These are phyloP conservation scores for Cynopterus brachyotis DNA, from an alignment of 2,113 vertebrate species.

Conservation along the genomic window DNA sequence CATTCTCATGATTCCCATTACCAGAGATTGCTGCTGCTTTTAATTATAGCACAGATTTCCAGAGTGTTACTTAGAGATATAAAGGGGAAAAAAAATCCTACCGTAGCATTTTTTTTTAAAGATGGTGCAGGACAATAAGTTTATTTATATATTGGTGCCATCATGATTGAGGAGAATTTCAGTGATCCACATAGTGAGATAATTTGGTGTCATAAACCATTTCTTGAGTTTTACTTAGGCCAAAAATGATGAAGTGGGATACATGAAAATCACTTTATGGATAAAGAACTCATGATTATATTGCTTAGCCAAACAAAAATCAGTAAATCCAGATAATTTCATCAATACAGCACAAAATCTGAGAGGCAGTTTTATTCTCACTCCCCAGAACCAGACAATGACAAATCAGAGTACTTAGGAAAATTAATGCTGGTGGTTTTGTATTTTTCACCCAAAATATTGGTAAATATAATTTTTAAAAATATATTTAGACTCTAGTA, in stretches of 20 bases:
- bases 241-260: background rate
- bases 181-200: background rate
- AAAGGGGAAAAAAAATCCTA: background rate
- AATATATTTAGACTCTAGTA: background rate
- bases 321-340: background rate
- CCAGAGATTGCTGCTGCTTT: slow-evolving; percentile 41
- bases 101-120: background rate
- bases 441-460: background rate
- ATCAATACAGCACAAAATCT: background rate
- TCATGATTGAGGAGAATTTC: background rate
- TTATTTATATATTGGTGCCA: background rate
- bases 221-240: background rate
- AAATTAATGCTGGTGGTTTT: background rate
- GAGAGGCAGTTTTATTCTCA: background rate
- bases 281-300: background rate
- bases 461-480: background rate
- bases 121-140: background rate
- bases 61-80: slow-evolving; percentile 48
- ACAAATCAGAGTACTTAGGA: background rate
- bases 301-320: background rate
- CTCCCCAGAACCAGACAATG: background rate
- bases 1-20: slow-evolving; percentile 48
- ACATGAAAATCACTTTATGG: background rate
- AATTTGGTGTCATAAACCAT: background rate
- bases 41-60: slow-evolving; percentile 64